Evolutionary conservation across 1,140 invertebrate species (phyloP).

Genomic region (Aricia agestis): DNA sequence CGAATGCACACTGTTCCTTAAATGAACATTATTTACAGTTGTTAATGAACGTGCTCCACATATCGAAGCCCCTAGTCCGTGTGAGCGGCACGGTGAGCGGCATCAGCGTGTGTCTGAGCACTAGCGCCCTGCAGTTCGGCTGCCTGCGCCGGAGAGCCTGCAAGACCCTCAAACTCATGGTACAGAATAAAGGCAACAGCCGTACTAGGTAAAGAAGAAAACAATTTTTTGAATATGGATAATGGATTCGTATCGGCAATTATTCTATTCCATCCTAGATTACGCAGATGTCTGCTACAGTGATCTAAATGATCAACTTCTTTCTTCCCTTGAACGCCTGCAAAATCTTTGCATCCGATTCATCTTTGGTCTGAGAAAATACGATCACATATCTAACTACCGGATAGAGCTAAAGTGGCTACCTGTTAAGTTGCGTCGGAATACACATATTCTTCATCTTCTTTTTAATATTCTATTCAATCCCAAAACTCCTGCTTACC

Average conservation of each 20-base stretch:
- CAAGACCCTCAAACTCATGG: slow-evolving; percentile 64
- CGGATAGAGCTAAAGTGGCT: too few relatives aligned
- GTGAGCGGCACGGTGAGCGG: slow-evolving; percentile 59
- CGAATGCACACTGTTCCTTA: not conserved
- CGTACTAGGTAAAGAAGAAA: slow-evolving; percentile 44
- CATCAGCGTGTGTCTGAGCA: slow-evolving; percentile 57
- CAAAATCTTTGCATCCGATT: too few relatives aligned
- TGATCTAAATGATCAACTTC: too few relatives aligned
- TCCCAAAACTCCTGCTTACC: too few relatives aligned
- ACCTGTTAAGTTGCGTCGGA: too few relatives aligned
- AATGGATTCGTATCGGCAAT: not conserved
- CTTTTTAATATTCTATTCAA: too few relatives aligned
- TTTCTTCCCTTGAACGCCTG: too few relatives aligned
- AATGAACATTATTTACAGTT: slow-evolving; percentile 37
- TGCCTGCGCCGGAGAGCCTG: slow-evolving; percentile 56
- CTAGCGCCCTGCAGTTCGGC: slow-evolving; percentile 62
- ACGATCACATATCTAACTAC: too few relatives aligned
- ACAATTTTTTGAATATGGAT: not conserved
- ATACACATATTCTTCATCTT: too few relatives aligned
- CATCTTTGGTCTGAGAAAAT: too few relatives aligned
- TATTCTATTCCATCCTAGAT: too few relatives aligned
- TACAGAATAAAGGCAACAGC: slow-evolving; percentile 62
- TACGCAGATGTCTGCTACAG: too few relatives aligned
- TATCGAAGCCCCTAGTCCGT: slow-evolving; percentile 51
- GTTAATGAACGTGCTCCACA: slow-evolving; percentile 59